These are phyloP conservation scores for Cosmorhoe ocellata DNA, from an alignment of 2,888 invertebrate genomes.

Conservation along the genomic window DNA sequence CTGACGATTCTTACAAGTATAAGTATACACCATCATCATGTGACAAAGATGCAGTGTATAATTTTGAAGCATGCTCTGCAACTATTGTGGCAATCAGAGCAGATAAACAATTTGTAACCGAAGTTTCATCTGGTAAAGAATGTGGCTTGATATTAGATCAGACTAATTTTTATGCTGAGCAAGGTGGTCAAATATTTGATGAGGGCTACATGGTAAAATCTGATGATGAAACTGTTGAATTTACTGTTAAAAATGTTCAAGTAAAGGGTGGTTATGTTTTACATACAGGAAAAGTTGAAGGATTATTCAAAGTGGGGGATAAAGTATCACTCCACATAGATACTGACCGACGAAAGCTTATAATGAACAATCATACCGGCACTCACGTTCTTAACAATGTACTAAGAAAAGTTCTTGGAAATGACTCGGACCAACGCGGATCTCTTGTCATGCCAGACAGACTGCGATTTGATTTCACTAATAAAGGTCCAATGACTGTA, in stretches of 20 bases:
- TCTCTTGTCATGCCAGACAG: constrained; percentile 98
- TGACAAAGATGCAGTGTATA: constrained; percentile 87
- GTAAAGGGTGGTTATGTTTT: constrained; percentile 97
- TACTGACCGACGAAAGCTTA: constrained; percentile 89
- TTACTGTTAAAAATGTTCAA: constrained; percentile 96
- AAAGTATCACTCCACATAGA: constrained; percentile 91
- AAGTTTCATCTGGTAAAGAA: constrained; percentile 91
- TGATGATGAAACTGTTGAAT: constrained; percentile 93
- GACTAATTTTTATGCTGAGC: constrained; percentile 99
- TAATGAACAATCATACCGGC: constrained; percentile 99
- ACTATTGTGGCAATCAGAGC: constrained; percentile 91
- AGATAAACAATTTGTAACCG: constrained; percentile 92
- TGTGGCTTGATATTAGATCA: constrained; percentile 95
- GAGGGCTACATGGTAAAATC: constrained; percentile 94
- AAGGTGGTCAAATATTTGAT: constrained; percentile 99
- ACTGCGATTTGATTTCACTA: constrained; percentile 98
- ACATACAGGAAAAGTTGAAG: constrained; percentile 96
- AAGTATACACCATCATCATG: constrained; percentile 87
- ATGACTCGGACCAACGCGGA: constrained; percentile 97
- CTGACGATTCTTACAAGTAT: constrained; percentile 97
- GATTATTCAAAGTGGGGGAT: constrained; percentile 92
- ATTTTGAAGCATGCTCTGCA: constrained; percentile 87
- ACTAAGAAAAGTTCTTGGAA: constrained; percentile 93
- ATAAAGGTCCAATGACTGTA: constrained; percentile 94
- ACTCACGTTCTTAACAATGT: constrained; percentile 98